These are phyloP conservation scores for Athene noctua DNA, from an alignment of 2,113 vertebrate species.

Conservation along the genomic window DNA sequence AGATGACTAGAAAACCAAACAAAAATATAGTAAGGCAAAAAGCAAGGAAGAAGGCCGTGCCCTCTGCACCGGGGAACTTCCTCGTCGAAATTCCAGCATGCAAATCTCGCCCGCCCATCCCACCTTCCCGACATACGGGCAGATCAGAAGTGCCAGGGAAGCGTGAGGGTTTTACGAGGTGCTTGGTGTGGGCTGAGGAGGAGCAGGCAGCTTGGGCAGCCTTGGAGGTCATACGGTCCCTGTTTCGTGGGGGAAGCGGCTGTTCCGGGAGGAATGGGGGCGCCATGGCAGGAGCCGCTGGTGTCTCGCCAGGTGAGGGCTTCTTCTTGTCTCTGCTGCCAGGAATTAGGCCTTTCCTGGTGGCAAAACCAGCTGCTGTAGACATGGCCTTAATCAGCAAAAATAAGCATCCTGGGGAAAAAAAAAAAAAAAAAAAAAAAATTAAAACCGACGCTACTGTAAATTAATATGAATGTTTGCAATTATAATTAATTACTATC, in stretches of 20 bases:
- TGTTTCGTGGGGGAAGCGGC: fast-evolving
- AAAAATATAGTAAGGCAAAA: fast-evolving
- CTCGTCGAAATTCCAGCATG: background rate
- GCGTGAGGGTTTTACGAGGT: background rate
- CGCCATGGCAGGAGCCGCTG: fast-evolving
- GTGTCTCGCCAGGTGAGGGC: background rate
- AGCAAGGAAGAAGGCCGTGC: background rate
- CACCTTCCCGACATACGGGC: background rate
- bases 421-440: background rate
- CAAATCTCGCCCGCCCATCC: background rate
- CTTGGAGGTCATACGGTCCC: background rate
- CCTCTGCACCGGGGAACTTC: background rate
- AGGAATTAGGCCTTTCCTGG: background rate
- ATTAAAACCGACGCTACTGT: background rate
- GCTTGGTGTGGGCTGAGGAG: fast-evolving
- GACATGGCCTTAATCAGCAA: background rate
- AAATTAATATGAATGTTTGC: background rate
- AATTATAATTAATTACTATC: background rate
- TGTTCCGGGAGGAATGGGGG: background rate
- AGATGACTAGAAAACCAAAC: background rate
- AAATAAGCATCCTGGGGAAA: background rate
- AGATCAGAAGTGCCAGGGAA: background rate
- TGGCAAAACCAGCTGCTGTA: background rate
- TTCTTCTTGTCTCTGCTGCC: background rate
- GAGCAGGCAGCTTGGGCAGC: background rate